Base-by-base conservation (phyloP, 92 coral and sea anemone species). In the Porites lobata region DNA sequence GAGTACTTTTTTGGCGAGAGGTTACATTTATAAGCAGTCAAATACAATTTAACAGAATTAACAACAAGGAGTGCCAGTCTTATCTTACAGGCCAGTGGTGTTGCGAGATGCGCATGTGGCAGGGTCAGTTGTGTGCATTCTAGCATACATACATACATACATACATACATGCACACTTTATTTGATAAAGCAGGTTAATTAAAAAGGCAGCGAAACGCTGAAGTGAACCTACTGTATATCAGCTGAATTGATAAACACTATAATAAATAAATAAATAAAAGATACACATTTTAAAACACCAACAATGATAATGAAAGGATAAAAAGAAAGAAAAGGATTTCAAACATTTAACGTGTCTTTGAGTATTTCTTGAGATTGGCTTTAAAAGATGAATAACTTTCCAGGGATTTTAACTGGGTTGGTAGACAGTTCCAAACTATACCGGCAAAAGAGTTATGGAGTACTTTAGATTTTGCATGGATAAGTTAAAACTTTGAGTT, bases 361-460 rank as follows among this genome's bases (percentile, higher is more conserved):
- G 50, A 67, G 72, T 20, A 29, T 18, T 66, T 66, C 71, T 66
- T 66, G 24, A 67, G 8, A 67, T 24, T 67, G 43, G 26, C 72
- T 67, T 21, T 67, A 67, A 19, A 67, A 67, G 72, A 67, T 67
- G 32, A 21, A 67, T 67, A 67, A 67, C 43, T 67, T 67, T 8
- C 43, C 72, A 8, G 3, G 43, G 43, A 67, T 67, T 67, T 67
- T 67, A 67, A 67, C 8, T 67, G 32, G 11, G 72, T 67, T 20
- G 32, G 72, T 67, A 67, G 32, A 67, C 72, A 67, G 72, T 67
- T 1, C 72, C 43, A 67, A 67, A 67, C 72, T 67, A 67, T 7
- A 67, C 72, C 24, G 26, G 72, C 72, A 67, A 67, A 67, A 67
- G 72, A 24, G 72, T 67, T 67, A 21, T 67, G 26, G 4, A 67